Percentiles rank a stretch among this genome's conserved stretches.
Evolutionary conservation across 2,888 invertebrate genomes (phyloP).

Genomic region (Flexamia atlantica): DNA sequence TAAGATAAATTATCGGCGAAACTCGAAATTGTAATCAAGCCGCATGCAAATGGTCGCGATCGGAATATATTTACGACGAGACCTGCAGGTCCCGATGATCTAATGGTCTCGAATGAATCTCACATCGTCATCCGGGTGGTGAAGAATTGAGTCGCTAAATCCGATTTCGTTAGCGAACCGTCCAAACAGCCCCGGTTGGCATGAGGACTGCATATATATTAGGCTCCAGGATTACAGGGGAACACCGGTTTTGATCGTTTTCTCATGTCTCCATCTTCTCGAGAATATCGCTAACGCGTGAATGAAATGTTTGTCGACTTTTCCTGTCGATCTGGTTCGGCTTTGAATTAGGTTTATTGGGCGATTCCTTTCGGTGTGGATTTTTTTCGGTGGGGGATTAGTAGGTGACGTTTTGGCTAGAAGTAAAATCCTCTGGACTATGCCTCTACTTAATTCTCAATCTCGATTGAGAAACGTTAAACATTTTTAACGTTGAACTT

Average conservation of each 20-base stretch:
- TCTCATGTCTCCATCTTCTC: slow-evolving; percentile 16
- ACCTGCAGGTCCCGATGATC: slow-evolving; percentile 9
- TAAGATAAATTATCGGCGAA: background rate
- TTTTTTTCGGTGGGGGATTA: no score
- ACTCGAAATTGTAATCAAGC: slow-evolving; percentile 17
- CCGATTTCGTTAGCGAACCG: slow-evolving; percentile 2
- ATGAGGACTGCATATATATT: slow-evolving; percentile 21
- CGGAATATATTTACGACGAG: slow-evolving; percentile 13
- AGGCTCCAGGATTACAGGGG: background rate
- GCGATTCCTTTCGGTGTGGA: no score
- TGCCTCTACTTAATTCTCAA: no score
- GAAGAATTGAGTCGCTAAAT: slow-evolving; percentile 28
- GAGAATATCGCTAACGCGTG: background rate
- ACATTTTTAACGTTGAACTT: no score
- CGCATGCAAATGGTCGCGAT: background rate
- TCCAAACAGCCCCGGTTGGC: background rate
- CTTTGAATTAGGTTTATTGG: no score
- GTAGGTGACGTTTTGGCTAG: no score
- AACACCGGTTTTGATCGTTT: slow-evolving; percentile 6
- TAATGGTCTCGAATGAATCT: background rate
- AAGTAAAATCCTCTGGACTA: no score
- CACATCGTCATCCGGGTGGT: background rate
- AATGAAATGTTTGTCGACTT: background rate
- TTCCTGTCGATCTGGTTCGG: background rate
- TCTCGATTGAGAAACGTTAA: no score